Evolutionary conservation across 2,888 invertebrate genomes (phyloP).

Genomic region (Lycia hirtaria): DNA sequence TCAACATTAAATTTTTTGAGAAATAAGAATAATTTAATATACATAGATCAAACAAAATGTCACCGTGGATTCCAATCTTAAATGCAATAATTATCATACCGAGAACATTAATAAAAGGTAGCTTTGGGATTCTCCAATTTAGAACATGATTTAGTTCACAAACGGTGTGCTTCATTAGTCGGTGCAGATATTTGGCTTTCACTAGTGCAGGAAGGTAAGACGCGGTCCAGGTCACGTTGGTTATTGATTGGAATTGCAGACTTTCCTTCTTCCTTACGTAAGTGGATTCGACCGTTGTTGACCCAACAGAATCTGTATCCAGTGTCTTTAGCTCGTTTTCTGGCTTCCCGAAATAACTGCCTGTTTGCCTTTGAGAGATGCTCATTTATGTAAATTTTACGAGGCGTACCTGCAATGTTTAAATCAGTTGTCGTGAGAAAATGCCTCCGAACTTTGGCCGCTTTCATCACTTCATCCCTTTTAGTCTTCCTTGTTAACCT

Average conservation of each 20-base stretch:
- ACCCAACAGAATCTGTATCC: constrained; percentile 1
- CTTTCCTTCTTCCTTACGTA: not conserved
- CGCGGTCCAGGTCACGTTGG: not conserved
- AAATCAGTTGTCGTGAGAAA: not conserved
- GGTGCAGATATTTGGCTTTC: not conserved
- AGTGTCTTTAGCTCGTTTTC: not conserved
- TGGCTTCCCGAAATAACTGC: not conserved
- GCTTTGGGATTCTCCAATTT: too few species aligned
- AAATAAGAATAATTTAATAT: too few species aligned
- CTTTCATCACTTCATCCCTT: not conserved
- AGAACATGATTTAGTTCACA: too few species aligned
- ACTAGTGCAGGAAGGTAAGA: not conserved
- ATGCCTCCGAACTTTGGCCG: not conserved
- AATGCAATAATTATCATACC: too few species aligned
- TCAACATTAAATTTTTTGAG: too few species aligned
- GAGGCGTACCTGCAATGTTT: not conserved
- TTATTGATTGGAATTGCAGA: not conserved
- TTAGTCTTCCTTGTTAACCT: not conserved
- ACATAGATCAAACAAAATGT: too few species aligned
- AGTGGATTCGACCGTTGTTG: not conserved
- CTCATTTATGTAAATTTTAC: not conserved
- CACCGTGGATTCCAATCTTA: too few species aligned
- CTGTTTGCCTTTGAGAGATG: not conserved
- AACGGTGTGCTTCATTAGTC: too few species aligned
- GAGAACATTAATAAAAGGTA: too few species aligned